Evolutionary conservation across 2,113 vertebrate genomes (phyloP).

Genomic region (Geothlypis trichas): DNA sequence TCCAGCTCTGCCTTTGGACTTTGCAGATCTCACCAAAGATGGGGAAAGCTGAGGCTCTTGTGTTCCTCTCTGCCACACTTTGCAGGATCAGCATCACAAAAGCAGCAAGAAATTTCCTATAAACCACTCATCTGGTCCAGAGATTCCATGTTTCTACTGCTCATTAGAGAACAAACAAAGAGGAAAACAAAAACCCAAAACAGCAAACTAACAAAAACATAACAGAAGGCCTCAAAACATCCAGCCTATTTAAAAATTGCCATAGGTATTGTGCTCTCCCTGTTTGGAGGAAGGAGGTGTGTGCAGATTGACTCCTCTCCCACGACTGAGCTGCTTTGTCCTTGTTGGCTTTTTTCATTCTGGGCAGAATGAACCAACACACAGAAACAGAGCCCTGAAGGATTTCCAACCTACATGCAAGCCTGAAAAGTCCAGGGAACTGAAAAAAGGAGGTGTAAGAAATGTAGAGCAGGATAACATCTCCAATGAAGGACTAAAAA

Average conservation of each 20-base stretch:
- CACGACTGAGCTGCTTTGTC: background rate
- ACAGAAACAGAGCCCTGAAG: background rate
- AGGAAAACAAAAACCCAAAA: background rate
- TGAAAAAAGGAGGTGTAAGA: background rate
- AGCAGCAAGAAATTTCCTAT: background rate
- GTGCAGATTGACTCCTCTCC: background rate
- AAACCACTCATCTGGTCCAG: background rate
- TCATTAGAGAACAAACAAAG: background rate
- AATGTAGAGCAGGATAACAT: background rate
- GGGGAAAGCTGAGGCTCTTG: background rate
- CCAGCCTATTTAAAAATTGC: background rate
- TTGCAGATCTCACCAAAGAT: background rate
- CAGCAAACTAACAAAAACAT: background rate
- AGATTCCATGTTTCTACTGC: background rate
- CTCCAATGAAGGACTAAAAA: background rate
- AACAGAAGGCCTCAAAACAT: background rate
- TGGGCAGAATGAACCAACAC: background rate
- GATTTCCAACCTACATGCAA: rapidly evolving
- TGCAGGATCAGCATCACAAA: background rate
- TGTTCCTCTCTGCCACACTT: background rate
- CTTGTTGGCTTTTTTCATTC: background rate
- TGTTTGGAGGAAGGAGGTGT: rapidly evolving
- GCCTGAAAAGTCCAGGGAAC: background rate
- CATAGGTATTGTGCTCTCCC: background rate
- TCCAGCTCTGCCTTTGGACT: background rate